A percentile compares a stretch with the other conserved stretches of the same genome.
These are phyloP conservation scores for Phortica okadai DNA, from an alignment of 2,888 invertebrate genomes.

Conservation along the genomic window DNA sequence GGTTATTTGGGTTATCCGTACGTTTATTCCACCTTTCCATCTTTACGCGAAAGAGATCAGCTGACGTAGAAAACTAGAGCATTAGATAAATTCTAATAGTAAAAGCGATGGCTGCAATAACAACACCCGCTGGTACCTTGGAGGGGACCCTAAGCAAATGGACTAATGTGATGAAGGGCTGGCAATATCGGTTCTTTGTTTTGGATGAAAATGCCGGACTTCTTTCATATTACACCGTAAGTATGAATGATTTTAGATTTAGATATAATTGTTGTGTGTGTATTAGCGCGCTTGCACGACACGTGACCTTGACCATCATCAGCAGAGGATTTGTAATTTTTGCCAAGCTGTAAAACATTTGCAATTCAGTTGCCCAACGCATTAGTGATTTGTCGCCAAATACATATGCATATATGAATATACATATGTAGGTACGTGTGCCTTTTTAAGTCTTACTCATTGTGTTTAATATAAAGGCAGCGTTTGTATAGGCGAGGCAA, in stretches of 20 bases:
- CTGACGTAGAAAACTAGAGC: constrained; percentile 16
- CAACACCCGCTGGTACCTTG: constrained; percentile 56
- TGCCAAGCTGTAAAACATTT: constrained; percentile 14
- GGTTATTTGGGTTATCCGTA: constrained; percentile 15
- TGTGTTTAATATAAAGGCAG: too few species aligned
- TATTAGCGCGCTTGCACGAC: constrained; percentile 8
- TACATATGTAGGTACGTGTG: not conserved
- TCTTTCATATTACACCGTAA: constrained; percentile 97
- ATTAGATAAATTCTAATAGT: not conserved
- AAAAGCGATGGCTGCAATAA: constrained; percentile 12
- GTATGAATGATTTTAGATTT: constrained; percentile 70
- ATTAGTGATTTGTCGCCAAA: not conserved
- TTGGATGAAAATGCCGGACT: constrained; percentile 97
- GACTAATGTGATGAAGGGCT: constrained; percentile 82
- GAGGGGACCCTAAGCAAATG: constrained; percentile 77
- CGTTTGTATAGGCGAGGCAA: too few species aligned
- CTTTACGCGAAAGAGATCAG: constrained; percentile 16
- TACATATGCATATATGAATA: constrained; percentile 25
- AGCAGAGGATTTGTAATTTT: not conserved
- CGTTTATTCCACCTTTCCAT: not conserved
- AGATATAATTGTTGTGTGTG: not conserved
- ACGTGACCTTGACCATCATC: constrained; percentile 26
- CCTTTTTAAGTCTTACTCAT: constrained; percentile 14
- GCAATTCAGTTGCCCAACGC: constrained; percentile 3
- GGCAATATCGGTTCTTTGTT: constrained; percentile 99